Evolutionary conservation across 2,888 invertebrate species (phyloP), one percentile per base, ranked within the genome.

Genomic region (Eupithecia inturbata): DNA sequence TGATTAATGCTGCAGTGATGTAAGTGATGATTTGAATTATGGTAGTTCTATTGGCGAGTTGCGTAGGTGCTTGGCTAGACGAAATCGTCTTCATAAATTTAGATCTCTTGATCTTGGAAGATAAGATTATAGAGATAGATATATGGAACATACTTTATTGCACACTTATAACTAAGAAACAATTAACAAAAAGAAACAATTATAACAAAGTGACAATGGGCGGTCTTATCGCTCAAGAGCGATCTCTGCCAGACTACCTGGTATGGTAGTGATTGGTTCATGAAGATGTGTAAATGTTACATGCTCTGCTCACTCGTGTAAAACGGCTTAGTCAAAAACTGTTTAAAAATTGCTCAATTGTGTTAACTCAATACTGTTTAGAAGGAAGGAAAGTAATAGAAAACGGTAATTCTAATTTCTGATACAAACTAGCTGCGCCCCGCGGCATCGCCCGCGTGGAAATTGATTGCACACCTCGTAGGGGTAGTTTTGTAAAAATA

Each of bases 11-110:
- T 12, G n/a, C 26, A 28, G 75, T 78, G 80, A 77, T 77, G 77
- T 77, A 74, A 78, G 74, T 81, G 84, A 83, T 83, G 85, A 80
- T 71, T 62, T 77, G 78, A 80, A 82, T 83, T 83, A 82, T 81
- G 77, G 72, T 39, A 68, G 77, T 70, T 78, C 70, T 76, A 82
- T 82, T 83, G 81, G 81, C 81, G 77, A 64, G 57, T 57, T 72
- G 62, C 78, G 76, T 71, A 76, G 82, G 71, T 33, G 53, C 53
- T 53, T 67, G 49, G 28, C 49, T 4, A 67, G 19, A 36, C 41
- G 28, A 33, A 39, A 60, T 33, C 60, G 16, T 60, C 60, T 57
- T 60, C 14, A 26, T 16, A 26, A 12, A 16, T 22, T 41, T 53
- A 57, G 22, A 33, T 22, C 3, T 22, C 49, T 53, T 53, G 49